Base-by-base conservation (phyloP, 2,797 vertebrate genomes). In the Clarias pachynema region DNA sequence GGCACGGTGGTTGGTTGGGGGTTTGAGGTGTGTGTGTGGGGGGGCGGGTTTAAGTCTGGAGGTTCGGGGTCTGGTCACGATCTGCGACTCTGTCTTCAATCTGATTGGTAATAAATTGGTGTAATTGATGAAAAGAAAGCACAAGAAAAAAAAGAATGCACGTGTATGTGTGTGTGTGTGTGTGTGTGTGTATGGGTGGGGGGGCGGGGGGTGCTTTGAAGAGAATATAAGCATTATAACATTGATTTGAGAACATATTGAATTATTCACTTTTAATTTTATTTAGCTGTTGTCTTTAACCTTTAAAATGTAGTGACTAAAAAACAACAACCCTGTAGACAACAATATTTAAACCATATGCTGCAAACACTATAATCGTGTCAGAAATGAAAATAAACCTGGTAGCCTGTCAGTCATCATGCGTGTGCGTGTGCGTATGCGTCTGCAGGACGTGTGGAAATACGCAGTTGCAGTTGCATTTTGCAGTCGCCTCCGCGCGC, bases 71-170 rank as follows among this genome's bases (percentile, higher is more conserved):
- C 94, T 94, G 93, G 88, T 95, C 94, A 94, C 93, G 92, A 95
- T 95, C 92, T 94, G 87, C 87, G 87, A 93, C 86, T 86, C 89
- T 80, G 94, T 95, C 94, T 62, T 70, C 91, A 95, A 94, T 95
- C 91, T 92, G 93, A 77, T 75, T 26, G 53, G 81, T 68, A 88
- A 86, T 83, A 87, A 84, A 70, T 79, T 91, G 91, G 90, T 94
- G 91, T 79, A 96, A 97, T 96, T 96, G 96, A 96, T 96, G 96
- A 95, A 88, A 88, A 84, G 90, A 75, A 90, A 90, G n/a, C 7
- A n/a, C 1, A 10, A 56, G 49, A 14, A 72, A 72, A 34, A n/a
- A 75, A 66, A 85, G 20, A 31, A 63, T 93, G 91, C 92, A 92
- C 91, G 73, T 62, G 24, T 6, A 9, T 44, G 37, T 16, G 40